These are phyloP conservation scores for Palythoa heliodiscus DNA, from an alignment of 92 coral and sea anemone genomes.

Conservation along the genomic window DNA sequence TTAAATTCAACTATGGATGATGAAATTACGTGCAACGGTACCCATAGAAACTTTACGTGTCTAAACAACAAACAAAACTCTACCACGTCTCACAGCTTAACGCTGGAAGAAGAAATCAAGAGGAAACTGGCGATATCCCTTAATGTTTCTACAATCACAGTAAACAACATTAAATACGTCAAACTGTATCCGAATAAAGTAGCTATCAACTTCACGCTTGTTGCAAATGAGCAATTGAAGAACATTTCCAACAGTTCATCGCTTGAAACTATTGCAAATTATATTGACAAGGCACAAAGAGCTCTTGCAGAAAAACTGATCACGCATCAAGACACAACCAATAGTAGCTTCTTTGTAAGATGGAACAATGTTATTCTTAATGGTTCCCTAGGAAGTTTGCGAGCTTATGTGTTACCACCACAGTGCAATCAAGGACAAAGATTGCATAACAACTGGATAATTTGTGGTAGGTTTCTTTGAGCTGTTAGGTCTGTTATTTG, in stretches of 20 bases:
- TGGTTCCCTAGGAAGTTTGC: constrained; percentile 6
- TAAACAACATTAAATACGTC: background rate
- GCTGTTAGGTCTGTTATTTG: background rate
- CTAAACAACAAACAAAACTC: too few species aligned
- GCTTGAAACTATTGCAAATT: background rate
- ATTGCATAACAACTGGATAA: constrained; percentile 45
- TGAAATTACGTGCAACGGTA: too few species aligned
- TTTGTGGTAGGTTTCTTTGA: constrained; percentile 50
- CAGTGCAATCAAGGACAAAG: constrained; percentile 40
- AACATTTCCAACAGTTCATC: background rate
- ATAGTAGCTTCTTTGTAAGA: background rate
- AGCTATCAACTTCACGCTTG: constrained; percentile 1
- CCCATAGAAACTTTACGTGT: too few species aligned
- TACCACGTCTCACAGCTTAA: too few species aligned
- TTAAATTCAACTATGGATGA: too few species aligned
- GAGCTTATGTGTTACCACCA: constrained; percentile 30
- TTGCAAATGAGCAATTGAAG: constrained; percentile 13
- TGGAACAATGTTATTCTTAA: constrained; percentile 12
- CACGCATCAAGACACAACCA: constrained; percentile 11
- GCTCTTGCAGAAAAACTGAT: constrained; percentile 11
- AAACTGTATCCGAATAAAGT: background rate
- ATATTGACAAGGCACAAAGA: constrained; percentile 20
- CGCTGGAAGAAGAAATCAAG: background rate
- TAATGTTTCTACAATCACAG: background rate
- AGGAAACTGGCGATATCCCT: background rate